Evolutionary conservation across 92 coral and sea anemone genomes (phyloP).

Genomic region (Zoanthus sociatus): DNA sequence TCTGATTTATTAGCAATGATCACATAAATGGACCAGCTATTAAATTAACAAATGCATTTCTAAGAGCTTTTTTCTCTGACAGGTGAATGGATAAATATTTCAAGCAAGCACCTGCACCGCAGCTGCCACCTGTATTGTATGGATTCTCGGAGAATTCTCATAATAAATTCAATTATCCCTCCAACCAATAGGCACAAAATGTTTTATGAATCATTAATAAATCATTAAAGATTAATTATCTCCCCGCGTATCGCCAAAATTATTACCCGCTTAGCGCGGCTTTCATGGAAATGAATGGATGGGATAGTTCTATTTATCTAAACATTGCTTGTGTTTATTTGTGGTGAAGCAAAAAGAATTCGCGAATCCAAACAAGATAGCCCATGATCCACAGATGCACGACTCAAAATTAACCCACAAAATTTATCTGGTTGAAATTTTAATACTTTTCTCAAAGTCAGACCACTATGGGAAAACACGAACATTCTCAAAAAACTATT

Average conservation of each 20-base stretch:
- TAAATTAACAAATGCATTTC: slow-evolving; percentile 96
- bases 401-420: slow-evolving; percentile 84
- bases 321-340: slow-evolving; percentile 91
- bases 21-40: slow-evolving; percentile 79
- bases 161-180: slow-evolving; percentile 83
- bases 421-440: slow-evolving; percentile 84
- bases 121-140: slow-evolving; percentile 83
- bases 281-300: slow-evolving; percentile 67
- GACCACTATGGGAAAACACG: slow-evolving; percentile 71
- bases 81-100: slow-evolving; percentile 62
- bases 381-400: slow-evolving; percentile 66
- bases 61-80: slow-evolving; percentile 72
- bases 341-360: slow-evolving; percentile 85
- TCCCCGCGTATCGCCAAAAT: slow-evolving; percentile 87
- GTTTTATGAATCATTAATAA: slow-evolving; percentile 92
- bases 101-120: slow-evolving; percentile 77
- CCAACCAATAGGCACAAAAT: slow-evolving; percentile 78
- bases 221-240: slow-evolving; percentile 89
- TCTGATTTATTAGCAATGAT: slow-evolving; percentile 84
- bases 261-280: slow-evolving; percentile 94
- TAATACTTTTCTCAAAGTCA: slow-evolving; percentile 90
- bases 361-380: slow-evolving; percentile 84
- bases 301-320: slow-evolving; percentile 87
- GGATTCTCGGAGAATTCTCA: slow-evolving; percentile 66
- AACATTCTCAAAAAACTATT: slow-evolving; percentile 41